Evolutionary conservation across 2,113 vertebrate species (phyloP), one percentile per base, ranked within the genome.

Genomic region (Tauraco erythrolophus): DNA sequence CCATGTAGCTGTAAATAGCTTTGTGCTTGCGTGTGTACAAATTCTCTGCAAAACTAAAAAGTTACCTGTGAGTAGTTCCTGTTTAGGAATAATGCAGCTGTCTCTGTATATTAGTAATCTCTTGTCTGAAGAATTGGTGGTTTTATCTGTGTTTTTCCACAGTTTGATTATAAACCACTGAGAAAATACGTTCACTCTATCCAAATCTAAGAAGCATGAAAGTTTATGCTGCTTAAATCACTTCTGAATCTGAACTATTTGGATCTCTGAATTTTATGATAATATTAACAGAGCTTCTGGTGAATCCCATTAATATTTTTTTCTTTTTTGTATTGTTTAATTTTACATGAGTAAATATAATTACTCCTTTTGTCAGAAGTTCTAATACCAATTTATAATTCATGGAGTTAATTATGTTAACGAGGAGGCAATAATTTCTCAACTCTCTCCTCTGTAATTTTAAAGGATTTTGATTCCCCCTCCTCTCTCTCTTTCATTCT

Each of bases 311-410:
- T 98, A 96, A 88, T 97, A 41, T 95, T 96, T 94, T 97, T 93
- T 96, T 96, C 51, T 79, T 71, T 76, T 53, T 50, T 18, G 83
- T 96, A 98, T 98, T 98, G 96, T 98, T 98, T 98, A 98, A 98
- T 98, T 98, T 98, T 98, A 98, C 98, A 98, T 97, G 96, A 98
- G 98, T 98, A 98, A 98, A 98, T 98, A 98, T 98, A 98, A 98
- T 98, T 98, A 98, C 97, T 98, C 97, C 96, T 98, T 98, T 98
- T 98, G 98, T 98, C 98, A 98, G 93, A 98, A 98, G 92, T 98
- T 98, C 98, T 98, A 98, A 98, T 98, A 97, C 94, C 95, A 98
- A 98, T 98, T 98, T 98, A 98, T 98, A 98, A 98, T 98, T 98
- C 98, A 98, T 98, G 96, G 97, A 98, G 96, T 98, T 98, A 98